phyloP scores from a whole-genome alignment of 2,113 vertebrate species.

The Morone saxatilis region DNA sequence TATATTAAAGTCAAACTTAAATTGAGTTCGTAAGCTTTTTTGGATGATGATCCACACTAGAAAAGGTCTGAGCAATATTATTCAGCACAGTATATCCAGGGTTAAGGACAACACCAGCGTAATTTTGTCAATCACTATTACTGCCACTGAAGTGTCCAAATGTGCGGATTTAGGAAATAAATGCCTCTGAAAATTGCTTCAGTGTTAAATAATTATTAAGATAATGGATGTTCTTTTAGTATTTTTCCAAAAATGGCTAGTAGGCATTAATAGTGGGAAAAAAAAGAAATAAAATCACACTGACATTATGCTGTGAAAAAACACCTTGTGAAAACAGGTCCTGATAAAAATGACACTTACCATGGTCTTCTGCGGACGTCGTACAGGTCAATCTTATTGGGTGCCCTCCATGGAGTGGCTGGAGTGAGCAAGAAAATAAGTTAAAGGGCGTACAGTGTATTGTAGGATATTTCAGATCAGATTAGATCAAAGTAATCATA shows the following conservation, averaged over 20 bases:
- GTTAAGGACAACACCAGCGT: neutral
- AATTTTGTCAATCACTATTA: neutral
- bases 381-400: slow-evolving; percentile 98
- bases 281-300: neutral
- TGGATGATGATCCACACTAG: neutral
- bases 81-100: neutral
- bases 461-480: slow-evolving; percentile 69
- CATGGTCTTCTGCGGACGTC: slow-evolving; percentile 97
- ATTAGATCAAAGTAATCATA: slow-evolving; percentile 80
- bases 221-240: neutral
- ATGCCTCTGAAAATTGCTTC: neutral
- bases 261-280: neutral
- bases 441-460: slow-evolving; percentile 25
- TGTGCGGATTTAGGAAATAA: neutral
- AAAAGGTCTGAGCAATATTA: neutral
- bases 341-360: slow-evolving; percentile 82
- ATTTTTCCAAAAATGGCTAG: neutral
- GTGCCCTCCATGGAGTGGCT: slow-evolving; percentile 96
- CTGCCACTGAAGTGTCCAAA: neutral
- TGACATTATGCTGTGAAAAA: neutral
- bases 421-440: slow-evolving; percentile 60
- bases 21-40: neutral
- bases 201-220: neutral
- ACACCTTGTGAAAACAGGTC: neutral
- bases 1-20: neutral